Evolutionary conservation across 2,797 vertebrate species (phyloP).

Genomic region (Sebastes variabilis): DNA sequence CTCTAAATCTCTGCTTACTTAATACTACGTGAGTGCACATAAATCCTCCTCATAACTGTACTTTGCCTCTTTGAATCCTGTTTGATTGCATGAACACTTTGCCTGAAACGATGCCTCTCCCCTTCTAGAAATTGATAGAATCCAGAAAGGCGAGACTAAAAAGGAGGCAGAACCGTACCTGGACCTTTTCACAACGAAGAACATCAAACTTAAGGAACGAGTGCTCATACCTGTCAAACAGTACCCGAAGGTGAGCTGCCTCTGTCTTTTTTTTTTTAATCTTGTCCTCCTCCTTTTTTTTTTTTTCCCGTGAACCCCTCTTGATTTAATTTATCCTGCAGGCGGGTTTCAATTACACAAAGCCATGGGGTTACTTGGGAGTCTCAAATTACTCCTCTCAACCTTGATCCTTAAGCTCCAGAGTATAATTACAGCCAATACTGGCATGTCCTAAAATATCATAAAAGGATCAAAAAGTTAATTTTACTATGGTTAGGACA

Average conservation of each 20-base stretch:
- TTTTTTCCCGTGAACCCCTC: neutral
- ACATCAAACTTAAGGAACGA: constrained; percentile 97
- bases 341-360: constrained; percentile 64
- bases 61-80: neutral
- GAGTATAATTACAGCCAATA: constrained; percentile 55
- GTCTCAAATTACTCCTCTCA: constrained; percentile 60
- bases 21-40: neutral
- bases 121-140: constrained; percentile 92
- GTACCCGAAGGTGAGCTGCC: constrained; percentile 92
- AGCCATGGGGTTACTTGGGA: constrained; percentile 56
- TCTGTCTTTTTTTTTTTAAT: neutral
- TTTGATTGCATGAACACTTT: constrained; percentile 8
- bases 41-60: neutral
- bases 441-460: constrained; percentile 39
- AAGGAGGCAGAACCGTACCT: constrained; percentile 94
- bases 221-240: constrained; percentile 98
- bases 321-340: constrained; percentile 60
- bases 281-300: neutral
- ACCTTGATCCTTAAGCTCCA: constrained; percentile 53
- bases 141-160: constrained; percentile 94
- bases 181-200: constrained; percentile 98
- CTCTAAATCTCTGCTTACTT: neutral
- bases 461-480: constrained; percentile 47
- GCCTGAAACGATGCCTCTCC: constrained; percentile 44
- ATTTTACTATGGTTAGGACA: neutral